phyloP scores from a whole-genome alignment of 2,113 vertebrate genomes.

The Megatriorchis doriae region DNA sequence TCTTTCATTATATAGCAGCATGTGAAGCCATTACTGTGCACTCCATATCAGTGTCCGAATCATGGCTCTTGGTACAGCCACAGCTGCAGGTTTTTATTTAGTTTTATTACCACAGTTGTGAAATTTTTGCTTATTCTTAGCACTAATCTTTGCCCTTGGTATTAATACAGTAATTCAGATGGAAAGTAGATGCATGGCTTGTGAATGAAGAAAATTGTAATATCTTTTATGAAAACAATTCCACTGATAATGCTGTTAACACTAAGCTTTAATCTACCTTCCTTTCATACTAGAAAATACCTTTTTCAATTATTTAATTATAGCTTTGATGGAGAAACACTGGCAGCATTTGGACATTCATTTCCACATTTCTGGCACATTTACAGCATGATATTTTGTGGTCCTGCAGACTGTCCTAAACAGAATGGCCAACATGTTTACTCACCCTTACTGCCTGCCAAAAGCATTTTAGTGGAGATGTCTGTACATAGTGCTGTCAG shows the following conservation, averaged over 20 bases:
- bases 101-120: not conserved
- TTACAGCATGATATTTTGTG: not conserved
- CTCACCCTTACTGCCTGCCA: slow-evolving; percentile 69
- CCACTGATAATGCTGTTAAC: not conserved
- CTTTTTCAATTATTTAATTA: not conserved
- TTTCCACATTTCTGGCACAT: not conserved
- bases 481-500: slow-evolving; percentile 63
- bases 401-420: not conserved
- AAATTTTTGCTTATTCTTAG: not conserved
- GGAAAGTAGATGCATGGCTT: not conserved
- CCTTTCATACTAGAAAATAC: not conserved
- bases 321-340: not conserved
- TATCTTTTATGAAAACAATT: not conserved
- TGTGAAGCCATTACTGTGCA: not conserved
- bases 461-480: slow-evolving; percentile 41
- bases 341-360: not conserved
- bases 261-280: not conserved
- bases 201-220: not conserved
- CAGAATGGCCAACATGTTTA: not conserved
- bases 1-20: not conserved
- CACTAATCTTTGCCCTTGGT: not conserved
- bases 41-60: rapidly evolving
- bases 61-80: not conserved
- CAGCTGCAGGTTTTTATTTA: not conserved
- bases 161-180: not conserved